Evolutionary conservation across 2,888 invertebrate species (phyloP), one percentile per base, ranked within the genome.

Genomic region (Marasmarcha lunaedactyla): DNA sequence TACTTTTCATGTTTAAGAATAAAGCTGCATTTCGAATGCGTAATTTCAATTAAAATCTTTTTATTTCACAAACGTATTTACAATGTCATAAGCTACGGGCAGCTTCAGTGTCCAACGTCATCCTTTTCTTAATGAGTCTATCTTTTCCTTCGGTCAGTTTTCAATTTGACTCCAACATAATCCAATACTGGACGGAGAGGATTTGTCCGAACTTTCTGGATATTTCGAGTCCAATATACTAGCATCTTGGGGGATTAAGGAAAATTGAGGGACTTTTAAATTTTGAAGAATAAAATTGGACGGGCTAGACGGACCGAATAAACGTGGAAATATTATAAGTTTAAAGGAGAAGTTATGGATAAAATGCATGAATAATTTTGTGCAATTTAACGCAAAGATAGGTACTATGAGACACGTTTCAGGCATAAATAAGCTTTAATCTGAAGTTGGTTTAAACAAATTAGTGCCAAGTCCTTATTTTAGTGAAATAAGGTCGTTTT

Each of bases 121-220:
- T 42, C 33, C 41, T 50, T 44, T 46, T 33, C 13, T 42, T 35
- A 40, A 45, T 51, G 49, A 38, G 34, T 37, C 45, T 40, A 38
- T 57, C 55, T 46, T 47, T 45, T 42, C 62, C 61, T 55, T 46
- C 41, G 57, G 67, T 63, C 69, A 66, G 59, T 59, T 63, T 72
- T 71, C 66, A 69, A 69, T 67, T 49, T 51, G 67, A 69, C 65
- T 68, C 62, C 41, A 47, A 53, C 60, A 67, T 72, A 76, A 78
- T 74, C 71, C 71, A 64, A 71, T 71, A 65, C 63, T 62, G 62
- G 65, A 59, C 65, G 51, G 56, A 56, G 49, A 56, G 69, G 70
- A 72, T 73, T 78, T 72, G 61, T 59, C 56, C 60, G 56, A 57
- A 54, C 57, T 54, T 59, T 55, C 52, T 59, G 57, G 60, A 63